phyloP scores from a whole-genome alignment of 2,113 vertebrate species.

The Puma concolor region DNA sequence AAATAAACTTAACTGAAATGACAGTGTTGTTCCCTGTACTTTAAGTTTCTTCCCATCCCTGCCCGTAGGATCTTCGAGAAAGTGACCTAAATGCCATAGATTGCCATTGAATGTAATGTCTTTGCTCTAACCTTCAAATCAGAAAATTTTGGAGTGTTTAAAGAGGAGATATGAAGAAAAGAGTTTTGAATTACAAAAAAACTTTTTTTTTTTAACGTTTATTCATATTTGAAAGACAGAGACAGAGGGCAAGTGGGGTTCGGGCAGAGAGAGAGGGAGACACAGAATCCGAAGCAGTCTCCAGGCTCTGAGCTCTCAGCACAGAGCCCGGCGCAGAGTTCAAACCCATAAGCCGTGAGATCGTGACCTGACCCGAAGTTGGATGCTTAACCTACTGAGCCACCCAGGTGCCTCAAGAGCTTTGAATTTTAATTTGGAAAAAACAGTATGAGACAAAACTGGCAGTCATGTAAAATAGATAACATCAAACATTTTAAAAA shows the following conservation, averaged over 20 bases:
- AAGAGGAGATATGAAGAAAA: background rate
- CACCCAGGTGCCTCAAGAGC: background rate
- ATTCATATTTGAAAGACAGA: no score
- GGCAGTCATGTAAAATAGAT: background rate
- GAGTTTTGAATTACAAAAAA: background rate
- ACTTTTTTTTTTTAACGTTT: no score
- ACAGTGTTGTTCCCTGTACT: background rate
- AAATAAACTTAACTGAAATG: slow-evolving; percentile 17
- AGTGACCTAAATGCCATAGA: background rate
- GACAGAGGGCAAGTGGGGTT: no score
- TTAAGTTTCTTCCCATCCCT: background rate
- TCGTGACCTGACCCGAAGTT: no score
- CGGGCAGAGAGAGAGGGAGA: no score
- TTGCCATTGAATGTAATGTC: background rate
- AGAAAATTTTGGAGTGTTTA: background rate
- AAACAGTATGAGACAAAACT: background rate
- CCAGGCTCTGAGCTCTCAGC: no score
- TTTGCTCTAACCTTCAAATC: background rate
- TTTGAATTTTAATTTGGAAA: slow-evolving; percentile 11
- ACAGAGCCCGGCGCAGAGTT: no score
- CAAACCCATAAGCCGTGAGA: no score
- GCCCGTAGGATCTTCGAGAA: background rate
- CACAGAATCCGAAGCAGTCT: no score
- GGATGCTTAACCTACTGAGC: no score
- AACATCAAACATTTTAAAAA: slow-evolving; percentile 11